Evolutionary conservation across 2,888 invertebrate species (phyloP).

Genomic region (Leptinotarsa rubiginosa): DNA sequence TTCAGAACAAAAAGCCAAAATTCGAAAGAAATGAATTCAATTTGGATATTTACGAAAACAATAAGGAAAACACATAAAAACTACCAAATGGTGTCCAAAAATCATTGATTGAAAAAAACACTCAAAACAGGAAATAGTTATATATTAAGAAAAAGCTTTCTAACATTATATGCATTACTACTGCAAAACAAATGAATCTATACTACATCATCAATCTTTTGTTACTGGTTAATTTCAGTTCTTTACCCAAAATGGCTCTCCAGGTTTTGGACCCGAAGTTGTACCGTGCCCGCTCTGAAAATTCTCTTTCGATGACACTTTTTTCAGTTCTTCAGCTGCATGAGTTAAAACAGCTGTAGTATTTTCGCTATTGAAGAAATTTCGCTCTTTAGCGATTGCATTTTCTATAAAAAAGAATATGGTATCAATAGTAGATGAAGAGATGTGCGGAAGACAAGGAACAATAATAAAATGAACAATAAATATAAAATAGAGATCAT

Average conservation of each 20-base stretch:
- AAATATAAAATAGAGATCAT: background rate
- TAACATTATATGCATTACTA: constrained; percentile 29
- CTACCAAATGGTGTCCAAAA: constrained; percentile 2
- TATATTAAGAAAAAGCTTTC: constrained; percentile 25
- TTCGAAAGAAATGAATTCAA: too few species aligned
- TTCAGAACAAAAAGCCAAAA: too few species aligned
- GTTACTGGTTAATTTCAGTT: constrained; percentile 33
- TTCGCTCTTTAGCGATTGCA: background rate
- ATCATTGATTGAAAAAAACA: constrained; percentile 17
- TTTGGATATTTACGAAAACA: too few species aligned
- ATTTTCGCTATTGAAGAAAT: constrained; percentile 8
- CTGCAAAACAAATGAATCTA: constrained; percentile 31
- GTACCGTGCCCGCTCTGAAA: constrained; percentile 23
- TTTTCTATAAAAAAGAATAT: constrained; percentile 26
- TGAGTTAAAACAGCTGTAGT: constrained; percentile 33
- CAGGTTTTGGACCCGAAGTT: constrained; percentile 33
- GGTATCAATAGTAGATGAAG: background rate
- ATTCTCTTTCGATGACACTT: constrained; percentile 25
- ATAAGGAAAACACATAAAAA: background rate
- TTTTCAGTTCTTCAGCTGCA: constrained; percentile 39
- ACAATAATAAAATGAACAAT: background rate
- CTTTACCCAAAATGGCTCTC: constrained; percentile 54
- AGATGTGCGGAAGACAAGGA: background rate
- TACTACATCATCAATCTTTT: constrained; percentile 35
- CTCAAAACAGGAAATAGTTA: constrained; percentile 19